Evolutionary conservation across 2,888 invertebrate genomes (phyloP).

Genomic region (Melipona bicolor): DNA sequence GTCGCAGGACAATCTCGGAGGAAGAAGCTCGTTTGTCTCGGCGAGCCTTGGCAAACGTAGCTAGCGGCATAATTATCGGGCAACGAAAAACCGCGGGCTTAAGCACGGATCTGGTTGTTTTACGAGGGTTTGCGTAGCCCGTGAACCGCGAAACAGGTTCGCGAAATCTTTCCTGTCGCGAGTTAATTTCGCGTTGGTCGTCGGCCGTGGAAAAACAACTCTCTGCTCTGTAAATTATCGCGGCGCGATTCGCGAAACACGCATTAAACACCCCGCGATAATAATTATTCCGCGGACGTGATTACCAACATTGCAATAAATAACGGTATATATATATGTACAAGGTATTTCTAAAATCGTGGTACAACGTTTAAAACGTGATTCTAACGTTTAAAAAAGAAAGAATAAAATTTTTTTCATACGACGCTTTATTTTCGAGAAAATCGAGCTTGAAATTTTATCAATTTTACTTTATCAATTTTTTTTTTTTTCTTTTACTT

Average conservation of each 20-base stretch:
- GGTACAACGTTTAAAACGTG: too few species aligned
- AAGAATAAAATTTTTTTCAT: too few species aligned
- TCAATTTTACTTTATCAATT: too few species aligned
- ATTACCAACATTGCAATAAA: slow-evolving; percentile 22
- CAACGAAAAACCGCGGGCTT: slow-evolving; percentile 31
- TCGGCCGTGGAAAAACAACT: not conserved
- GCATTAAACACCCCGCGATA: slow-evolving; percentile 16
- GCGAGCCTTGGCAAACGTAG: slow-evolving; percentile 1
- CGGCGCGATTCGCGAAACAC: slow-evolving; percentile 22
- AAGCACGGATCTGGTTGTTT: slow-evolving; percentile 38
- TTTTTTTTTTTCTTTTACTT: too few species aligned
- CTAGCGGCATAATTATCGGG: not conserved
- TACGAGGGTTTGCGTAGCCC: slow-evolving; percentile 44
- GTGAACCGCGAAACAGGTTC: slow-evolving; percentile 53
- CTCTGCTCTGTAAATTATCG: slow-evolving; percentile 26
- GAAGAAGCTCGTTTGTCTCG: not conserved
- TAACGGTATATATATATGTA: not conserved
- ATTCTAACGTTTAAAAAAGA: too few species aligned
- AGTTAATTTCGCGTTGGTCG: slow-evolving; percentile 26
- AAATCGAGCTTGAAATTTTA: too few species aligned
- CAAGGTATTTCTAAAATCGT: too few species aligned
- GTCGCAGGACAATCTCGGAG: not conserved
- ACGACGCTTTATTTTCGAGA: too few species aligned
- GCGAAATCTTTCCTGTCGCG: slow-evolving; percentile 33
- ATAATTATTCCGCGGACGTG: slow-evolving; percentile 20